phyloP scores from a whole-genome alignment of 2,888 invertebrate genomes.

The Anthrax anthrax region DNA sequence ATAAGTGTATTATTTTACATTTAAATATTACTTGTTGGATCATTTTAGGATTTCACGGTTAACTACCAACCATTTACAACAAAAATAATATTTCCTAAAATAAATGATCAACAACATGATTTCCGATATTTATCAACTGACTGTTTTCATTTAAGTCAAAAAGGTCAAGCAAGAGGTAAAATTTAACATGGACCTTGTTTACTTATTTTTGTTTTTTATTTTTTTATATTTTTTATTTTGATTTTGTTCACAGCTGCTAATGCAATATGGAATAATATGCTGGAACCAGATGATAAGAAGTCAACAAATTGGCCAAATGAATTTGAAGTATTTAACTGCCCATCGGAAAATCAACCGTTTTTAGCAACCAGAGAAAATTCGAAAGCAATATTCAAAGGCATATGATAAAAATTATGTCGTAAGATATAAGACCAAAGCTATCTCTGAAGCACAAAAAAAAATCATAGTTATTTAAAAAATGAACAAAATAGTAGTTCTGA shows the following conservation, averaged over 20 bases:
- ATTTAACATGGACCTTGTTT: background rate
- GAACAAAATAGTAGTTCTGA: too few species aligned
- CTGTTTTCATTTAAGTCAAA: slow-evolving; percentile 51
- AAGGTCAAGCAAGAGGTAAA: slow-evolving; percentile 40
- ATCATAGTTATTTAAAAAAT: too few species aligned
- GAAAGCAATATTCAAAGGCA: too few species aligned
- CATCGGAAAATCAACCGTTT: slow-evolving; percentile 24
- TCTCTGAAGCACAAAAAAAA: too few species aligned
- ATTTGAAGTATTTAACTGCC: slow-evolving; percentile 25
- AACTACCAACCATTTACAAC: slow-evolving; percentile 39
- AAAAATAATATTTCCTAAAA: slow-evolving; percentile 33
- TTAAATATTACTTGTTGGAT: too few species aligned
- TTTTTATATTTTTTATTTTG: background rate
- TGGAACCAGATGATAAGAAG: slow-evolving; percentile 40
- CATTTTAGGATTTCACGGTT: slow-evolving; percentile 46
- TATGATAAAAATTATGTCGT: too few species aligned
- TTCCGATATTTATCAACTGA: slow-evolving; percentile 40
- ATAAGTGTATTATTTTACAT: too few species aligned
- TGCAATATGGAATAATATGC: slow-evolving; percentile 46
- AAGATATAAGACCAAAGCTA: too few species aligned
- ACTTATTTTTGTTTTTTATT: background rate
- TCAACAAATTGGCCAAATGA: slow-evolving; percentile 18
- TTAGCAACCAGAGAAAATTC: slow-evolving; percentile 24
- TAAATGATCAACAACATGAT: slow-evolving; percentile 34
- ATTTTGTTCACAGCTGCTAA: slow-evolving; percentile 34